Evolutionary conservation across 1,140 invertebrate species (phyloP).

Genomic region (Hyles vespertilio): DNA sequence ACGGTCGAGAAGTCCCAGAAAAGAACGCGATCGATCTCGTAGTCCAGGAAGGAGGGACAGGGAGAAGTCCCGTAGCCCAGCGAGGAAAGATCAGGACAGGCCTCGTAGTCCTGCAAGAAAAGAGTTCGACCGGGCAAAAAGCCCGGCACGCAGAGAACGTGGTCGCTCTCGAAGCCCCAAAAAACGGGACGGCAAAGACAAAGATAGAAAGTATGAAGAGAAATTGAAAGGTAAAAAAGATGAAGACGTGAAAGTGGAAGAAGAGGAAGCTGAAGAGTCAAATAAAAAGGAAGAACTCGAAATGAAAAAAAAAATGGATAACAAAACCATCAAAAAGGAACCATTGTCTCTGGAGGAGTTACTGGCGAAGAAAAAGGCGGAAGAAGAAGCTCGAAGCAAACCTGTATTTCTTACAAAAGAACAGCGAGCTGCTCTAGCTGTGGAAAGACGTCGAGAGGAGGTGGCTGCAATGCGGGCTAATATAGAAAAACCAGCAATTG

Average conservation of each 20-base stretch:
- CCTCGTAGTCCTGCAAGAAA: constrained; percentile 30
- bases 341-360: constrained; percentile 97
- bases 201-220: constrained; percentile 56
- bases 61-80: constrained; percentile 35
- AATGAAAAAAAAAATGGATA: constrained; percentile 46
- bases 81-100: constrained; percentile 42
- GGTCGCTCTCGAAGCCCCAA: constrained; percentile 53
- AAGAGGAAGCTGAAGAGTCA: constrained; percentile 55
- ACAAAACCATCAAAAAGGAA: constrained; percentile 82
- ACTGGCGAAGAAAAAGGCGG: constrained; percentile 96
- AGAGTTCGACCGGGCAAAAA: constrained; percentile 30
- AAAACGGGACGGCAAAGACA: constrained; percentile 54
- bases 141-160: constrained; percentile 42
- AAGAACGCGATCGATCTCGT: constrained; percentile 39
- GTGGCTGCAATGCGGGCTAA: constrained; percentile 80
- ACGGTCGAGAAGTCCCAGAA: constrained; percentile 47
- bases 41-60: constrained; percentile 31
- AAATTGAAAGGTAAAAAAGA: constrained; percentile 72
- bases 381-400: constrained; percentile 94
- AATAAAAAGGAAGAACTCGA: constrained; percentile 52
- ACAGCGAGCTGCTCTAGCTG: constrained; percentile 91
- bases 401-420: constrained; percentile 98
- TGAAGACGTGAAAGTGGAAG: constrained; percentile 59
- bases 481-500: constrained; percentile 54
- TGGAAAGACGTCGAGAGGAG: constrained; percentile 92